Evolutionary conservation across 2,888 invertebrate genomes (phyloP).

Genomic region (Anoncus sp.): DNA sequence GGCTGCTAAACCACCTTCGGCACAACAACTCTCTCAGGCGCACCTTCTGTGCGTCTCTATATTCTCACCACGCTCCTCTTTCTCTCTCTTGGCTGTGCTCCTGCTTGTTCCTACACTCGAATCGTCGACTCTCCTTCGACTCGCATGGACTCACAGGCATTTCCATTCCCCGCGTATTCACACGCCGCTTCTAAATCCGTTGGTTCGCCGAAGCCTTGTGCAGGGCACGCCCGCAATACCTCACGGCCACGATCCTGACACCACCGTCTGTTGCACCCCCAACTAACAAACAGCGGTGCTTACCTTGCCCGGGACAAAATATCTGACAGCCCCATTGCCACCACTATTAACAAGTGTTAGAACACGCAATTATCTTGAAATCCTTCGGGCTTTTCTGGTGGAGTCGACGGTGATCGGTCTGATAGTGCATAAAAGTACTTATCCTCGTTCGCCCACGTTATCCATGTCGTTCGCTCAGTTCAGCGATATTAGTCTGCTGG

Average conservation of each 20-base stretch:
- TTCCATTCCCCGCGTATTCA: slow-evolving; percentile 60
- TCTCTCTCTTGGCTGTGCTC: slow-evolving; percentile 27
- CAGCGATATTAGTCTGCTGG: background rate
- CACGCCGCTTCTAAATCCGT: slow-evolving; percentile 48
- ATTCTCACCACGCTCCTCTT: slow-evolving; percentile 16
- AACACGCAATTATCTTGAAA: slow-evolving; percentile 77
- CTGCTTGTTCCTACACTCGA: slow-evolving; percentile 54
- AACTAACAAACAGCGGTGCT: slow-evolving; percentile 72
- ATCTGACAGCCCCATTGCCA: slow-evolving; percentile 77
- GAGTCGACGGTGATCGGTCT: slow-evolving; percentile 36
- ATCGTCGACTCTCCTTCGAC: slow-evolving; percentile 28
- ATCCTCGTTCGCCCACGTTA: background rate
- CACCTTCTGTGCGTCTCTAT: slow-evolving; percentile 22
- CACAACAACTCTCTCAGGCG: slow-evolving; percentile 47
- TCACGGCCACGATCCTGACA: slow-evolving; percentile 70
- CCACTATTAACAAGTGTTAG: slow-evolving; percentile 78
- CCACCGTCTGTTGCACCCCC: slow-evolving; percentile 74
- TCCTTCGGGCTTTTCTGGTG: slow-evolving; percentile 52
- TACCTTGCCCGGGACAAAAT: slow-evolving; percentile 76
- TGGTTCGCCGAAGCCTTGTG: slow-evolving; percentile 45
- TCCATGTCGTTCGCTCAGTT: slow-evolving; percentile 1
- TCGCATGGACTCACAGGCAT: slow-evolving; percentile 38
- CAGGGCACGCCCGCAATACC: slow-evolving; percentile 30
- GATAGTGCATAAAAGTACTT: slow-evolving; percentile 9
- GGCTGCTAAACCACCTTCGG: slow-evolving; percentile 61